Percentiles rank a stretch among this genome's conserved stretches.
phyloP scores from a whole-genome alignment of 2,113 vertebrate genomes.

The Lanius ludovicianus region DNA sequence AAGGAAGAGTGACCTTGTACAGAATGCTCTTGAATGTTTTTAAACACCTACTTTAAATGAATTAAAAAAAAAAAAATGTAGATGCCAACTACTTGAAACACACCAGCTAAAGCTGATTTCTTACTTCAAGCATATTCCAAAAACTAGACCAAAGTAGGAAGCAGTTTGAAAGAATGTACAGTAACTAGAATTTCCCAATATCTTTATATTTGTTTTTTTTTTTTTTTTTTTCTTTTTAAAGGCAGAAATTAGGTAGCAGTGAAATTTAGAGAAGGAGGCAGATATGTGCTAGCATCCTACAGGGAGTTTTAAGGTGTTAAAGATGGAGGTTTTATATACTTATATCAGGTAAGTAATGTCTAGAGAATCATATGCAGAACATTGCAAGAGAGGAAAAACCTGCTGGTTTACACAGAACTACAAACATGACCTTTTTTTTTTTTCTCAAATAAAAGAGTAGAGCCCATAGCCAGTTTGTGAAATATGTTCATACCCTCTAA shows the following conservation, averaged over 20 bases:
- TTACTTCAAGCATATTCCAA: background rate
- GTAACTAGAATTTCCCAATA: background rate
- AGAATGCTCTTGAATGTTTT: background rate
- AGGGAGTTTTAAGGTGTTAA: background rate
- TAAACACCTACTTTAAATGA: background rate
- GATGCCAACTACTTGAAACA: background rate
- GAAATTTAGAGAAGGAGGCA: background rate
- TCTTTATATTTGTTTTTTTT: background rate
- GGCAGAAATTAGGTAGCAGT: background rate
- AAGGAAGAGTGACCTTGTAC: background rate
- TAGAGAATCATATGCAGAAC: background rate
- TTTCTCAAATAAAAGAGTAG: background rate
- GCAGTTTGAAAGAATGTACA: background rate
- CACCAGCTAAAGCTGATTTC: background rate
- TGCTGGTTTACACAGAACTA: background rate
- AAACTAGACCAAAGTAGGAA: background rate
- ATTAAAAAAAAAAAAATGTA: background rate
- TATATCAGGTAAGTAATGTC: background rate
- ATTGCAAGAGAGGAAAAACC: background rate
- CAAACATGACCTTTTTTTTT: background rate
- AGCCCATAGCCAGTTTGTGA: background rate
- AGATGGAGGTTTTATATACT: background rate
- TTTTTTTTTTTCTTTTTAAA: background rate
- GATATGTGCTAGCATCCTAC: background rate
- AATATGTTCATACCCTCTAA: background rate